phyloP scores from a whole-genome alignment of 2,113 vertebrate genomes.

The Phrynocephalus versicolor region DNA sequence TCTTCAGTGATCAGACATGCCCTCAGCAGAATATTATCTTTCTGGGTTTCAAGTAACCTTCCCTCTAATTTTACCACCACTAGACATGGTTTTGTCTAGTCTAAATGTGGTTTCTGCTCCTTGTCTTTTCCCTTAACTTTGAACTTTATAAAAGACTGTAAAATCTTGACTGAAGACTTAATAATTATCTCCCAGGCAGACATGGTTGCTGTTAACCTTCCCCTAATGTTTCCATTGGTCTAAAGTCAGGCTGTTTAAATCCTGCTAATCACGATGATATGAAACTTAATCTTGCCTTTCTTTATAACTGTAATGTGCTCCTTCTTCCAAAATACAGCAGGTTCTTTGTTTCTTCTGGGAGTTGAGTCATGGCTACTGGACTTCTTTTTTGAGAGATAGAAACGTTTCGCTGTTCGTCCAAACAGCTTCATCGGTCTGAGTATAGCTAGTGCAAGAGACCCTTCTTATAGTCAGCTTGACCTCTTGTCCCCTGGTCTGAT shows the following conservation, averaged over 20 bases:
- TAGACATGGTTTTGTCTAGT: not conserved
- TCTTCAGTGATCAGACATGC: not conserved
- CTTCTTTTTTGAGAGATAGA: no score
- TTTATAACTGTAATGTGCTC: not conserved
- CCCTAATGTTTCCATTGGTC: not conserved
- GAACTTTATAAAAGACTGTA: not conserved
- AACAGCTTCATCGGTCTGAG: no score
- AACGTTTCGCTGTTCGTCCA: no score
- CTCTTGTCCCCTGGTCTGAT: no score
- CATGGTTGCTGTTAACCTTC: not conserved
- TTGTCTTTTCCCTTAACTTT: not conserved
- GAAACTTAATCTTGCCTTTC: not conserved
- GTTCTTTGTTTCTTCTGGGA: not conserved
- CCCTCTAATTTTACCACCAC: constrained; percentile 10
- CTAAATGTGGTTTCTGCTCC: not conserved
- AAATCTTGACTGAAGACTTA: not conserved
- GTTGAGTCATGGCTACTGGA: no score
- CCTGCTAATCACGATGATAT: not conserved
- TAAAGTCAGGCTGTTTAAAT: constrained; percentile 12
- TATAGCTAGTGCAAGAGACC: no score
- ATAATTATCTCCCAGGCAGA: not conserved
- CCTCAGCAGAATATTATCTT: constrained; percentile 14
- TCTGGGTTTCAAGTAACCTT: not conserved
- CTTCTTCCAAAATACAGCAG: not conserved
- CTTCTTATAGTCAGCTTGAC: no score